Evolutionary conservation across 2,888 invertebrate genomes (phyloP).

Genomic region (Netelia fuscicornis): DNA sequence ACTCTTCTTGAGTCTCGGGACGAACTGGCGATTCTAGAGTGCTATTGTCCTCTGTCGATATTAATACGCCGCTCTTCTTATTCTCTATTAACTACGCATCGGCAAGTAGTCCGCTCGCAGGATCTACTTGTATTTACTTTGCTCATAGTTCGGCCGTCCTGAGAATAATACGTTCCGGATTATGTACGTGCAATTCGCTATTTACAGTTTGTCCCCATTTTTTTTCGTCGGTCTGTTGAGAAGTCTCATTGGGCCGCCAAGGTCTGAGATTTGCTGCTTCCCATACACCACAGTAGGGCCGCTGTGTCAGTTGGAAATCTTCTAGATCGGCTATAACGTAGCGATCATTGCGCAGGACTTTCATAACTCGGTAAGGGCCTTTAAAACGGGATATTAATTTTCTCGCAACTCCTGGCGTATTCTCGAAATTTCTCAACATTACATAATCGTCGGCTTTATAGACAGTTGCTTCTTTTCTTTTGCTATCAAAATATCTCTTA

Average conservation of each 20-base stretch:
- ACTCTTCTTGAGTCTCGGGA: too few relatives aligned
- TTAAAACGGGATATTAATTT: conserved; percentile 68
- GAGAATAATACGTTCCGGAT: neutral
- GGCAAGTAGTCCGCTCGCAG: too few relatives aligned
- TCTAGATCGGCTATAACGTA: conserved; percentile 67
- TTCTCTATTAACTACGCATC: too few relatives aligned
- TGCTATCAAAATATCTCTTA: conserved; percentile 72
- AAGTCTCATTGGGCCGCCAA: conserved; percentile 39
- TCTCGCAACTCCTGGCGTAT: conserved; percentile 57
- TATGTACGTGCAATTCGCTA: neutral
- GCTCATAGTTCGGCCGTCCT: neutral
- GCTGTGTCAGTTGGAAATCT: conserved; percentile 56
- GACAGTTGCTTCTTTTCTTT: conserved; percentile 66
- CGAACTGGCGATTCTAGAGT: too few relatives aligned
- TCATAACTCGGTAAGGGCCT: conserved; percentile 65
- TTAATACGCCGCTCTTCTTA: too few relatives aligned
- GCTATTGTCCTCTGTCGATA: too few relatives aligned
- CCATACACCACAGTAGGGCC: conserved; percentile 63
- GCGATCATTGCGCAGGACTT: conserved; percentile 64
- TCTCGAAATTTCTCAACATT: conserved; percentile 65
- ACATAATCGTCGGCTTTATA: conserved; percentile 65
- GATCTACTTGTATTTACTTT: too few relatives aligned
- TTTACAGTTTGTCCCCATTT: neutral
- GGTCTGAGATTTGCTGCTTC: conserved; percentile 64
- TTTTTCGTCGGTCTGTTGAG: neutral